Percentiles rank a stretch among this genome's conserved stretches.
Conservation (phyloP, 2,113 vertebrate species). For the Ceyx margarethae region DNA sequence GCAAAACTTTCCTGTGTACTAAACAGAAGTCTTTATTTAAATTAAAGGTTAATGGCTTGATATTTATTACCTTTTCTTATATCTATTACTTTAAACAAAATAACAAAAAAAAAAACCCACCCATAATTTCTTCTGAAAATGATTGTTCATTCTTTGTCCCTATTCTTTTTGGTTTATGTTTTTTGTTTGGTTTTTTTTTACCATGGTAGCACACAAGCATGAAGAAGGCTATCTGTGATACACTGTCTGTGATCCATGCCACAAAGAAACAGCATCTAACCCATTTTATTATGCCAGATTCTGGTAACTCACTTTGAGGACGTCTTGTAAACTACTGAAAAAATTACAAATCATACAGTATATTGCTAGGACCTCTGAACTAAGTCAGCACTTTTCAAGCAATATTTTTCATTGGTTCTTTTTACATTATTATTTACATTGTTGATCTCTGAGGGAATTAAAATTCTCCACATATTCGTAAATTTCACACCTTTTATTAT, state of each 20-base stretch:
- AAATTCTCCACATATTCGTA: not conserved
- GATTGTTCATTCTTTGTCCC: not conserved
- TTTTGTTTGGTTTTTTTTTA: not conserved
- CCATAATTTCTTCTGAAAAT: not conserved
- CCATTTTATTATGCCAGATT: not conserved
- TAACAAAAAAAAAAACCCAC: too few relatives aligned
- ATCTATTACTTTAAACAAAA: not conserved
- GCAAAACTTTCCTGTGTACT: not conserved
- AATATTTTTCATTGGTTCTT: not conserved
- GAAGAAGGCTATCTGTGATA: not conserved
- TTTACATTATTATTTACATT: not conserved
- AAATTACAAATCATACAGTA: not conserved
- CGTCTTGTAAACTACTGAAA: not conserved
- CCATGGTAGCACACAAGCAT: fast-evolving
- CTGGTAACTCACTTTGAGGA: not conserved
- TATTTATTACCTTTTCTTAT: not conserved
- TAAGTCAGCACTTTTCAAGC: not conserved
- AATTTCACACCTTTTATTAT: not conserved
- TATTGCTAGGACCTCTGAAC: not conserved
- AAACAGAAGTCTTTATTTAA: not conserved
- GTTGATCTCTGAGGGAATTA: not conserved
- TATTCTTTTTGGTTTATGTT: not conserved
- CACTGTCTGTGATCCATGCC: not conserved
- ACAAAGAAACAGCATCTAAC: not conserved
- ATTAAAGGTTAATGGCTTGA: not conserved